Evolutionary conservation across 1,140 invertebrate species (phyloP), one percentile per base, ranked within the genome.

Genomic region (Xylocopa sonorina): DNA sequence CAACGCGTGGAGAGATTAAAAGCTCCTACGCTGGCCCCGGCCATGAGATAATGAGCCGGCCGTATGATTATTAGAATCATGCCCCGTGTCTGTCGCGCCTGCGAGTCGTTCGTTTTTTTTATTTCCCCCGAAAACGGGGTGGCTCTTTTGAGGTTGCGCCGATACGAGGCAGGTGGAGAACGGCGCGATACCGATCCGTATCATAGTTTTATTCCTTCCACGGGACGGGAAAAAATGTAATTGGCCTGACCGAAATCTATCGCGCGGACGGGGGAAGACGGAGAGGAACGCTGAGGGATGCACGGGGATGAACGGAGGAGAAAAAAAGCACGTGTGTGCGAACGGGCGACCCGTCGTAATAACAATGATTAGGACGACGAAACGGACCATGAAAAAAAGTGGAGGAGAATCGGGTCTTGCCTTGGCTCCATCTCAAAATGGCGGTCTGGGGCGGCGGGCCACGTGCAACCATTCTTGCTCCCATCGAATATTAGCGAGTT

Each of bases 281-380:
- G 60, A 41, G 55, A 24, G 34, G 72, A 62, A 58, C 66, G 80
- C 27, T 60, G 81, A 72, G 78, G 75, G 81, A 78, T 79, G 82
- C 53, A 67, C 78, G 78, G 81, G 79, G 81, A 80, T 80, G 75
- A 79, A 69, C 64, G 63, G 83, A 78, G 74, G 78, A 80, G 71
- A 84, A 58, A 74, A 78, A 84, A 84, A 77, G n/a, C n/a, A n/a
- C 77, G 64, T 79, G 85, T 86, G 81, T 85, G 85, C 85, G 86
- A 88, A 86, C 87, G 84, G 75, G 80, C 86, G 75, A 78, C 77
- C 73, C 80, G 29, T 58, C 69, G 87, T 91, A 91, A 91, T 91
- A 91, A 91, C 85, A 91, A 91, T 91, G 89, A 91, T 91, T 91
- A 91, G 89, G 79, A 64, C 88, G 83, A 87, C 88, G 87, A 89